Conservation (phyloP, 2,113 vertebrate species). For the Phylloscopus whistleri region DNA sequence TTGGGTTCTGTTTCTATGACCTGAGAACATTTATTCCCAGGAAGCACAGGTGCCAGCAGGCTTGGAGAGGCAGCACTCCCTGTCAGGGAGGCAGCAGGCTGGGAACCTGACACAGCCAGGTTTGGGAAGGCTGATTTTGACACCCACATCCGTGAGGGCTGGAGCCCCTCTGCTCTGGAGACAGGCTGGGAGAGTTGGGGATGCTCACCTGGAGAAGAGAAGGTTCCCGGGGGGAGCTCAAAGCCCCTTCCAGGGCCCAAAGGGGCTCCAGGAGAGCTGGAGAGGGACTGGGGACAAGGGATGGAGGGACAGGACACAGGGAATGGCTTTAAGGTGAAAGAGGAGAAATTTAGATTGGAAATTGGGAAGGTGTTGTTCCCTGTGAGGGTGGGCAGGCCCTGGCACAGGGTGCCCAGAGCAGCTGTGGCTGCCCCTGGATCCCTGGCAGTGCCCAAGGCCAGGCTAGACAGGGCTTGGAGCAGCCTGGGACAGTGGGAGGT, state of each 20-base stretch:
- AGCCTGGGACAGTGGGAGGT: too few species aligned
- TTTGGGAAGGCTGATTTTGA: neutral
- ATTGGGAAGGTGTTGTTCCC: too few species aligned
- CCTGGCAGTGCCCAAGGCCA: too few species aligned
- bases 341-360: neutral
- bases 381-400: too few species aligned
- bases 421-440: too few species aligned
- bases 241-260: neutral
- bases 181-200: too few species aligned
- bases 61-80: neutral
- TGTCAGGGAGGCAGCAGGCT: neutral
- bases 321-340: neutral
- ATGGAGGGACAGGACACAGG: fast-evolving
- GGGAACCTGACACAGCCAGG: neutral
- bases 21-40: neutral
- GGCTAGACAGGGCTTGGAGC: too few species aligned
- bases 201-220: fast-evolving
- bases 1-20: neutral
- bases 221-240: too few species aligned
- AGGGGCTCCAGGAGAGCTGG: neutral
- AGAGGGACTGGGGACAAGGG: fast-evolving
- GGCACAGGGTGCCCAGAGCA: too few species aligned
- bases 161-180: neutral
- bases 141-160: neutral
- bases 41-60: neutral